Base-by-base conservation (phyloP, 2,888 invertebrate species). In the Eilema depressum region DNA sequence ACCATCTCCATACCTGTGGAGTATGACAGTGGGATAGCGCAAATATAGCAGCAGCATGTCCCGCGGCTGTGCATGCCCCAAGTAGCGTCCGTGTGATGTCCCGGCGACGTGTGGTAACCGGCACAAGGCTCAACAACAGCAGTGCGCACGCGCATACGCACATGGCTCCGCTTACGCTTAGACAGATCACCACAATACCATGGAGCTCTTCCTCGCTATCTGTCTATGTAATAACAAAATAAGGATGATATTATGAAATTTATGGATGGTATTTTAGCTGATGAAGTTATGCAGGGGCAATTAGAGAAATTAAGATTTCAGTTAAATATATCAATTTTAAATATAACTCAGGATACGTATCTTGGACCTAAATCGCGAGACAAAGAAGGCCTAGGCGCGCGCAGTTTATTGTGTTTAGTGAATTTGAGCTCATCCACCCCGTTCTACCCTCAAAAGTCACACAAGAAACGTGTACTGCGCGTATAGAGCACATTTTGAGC, bases 171-270 rank as follows among this genome's bases (percentile, higher is more conserved):
- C 94, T 91, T 1, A 94, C 75, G 1, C 93, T 91, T 0, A 92
- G 91, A 7, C 93, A 93, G 41, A 95, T 91, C 78, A 91, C 92
- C 5, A 94, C 93, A 12, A 94, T 87, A 0, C 91, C 92, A 1
- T 91, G 89, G 1, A 94, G 85, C 61, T 94, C 94, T 70, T 91
- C 92, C 72, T 94, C 94, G 69, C 89, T 90, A 65, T 94, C 93
- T 73, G 93, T 93, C 95, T 95, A 83, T 71, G 57, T 59, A 33
- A 65, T 53, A 57, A 56, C 28, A 30, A 28, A 20, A 10, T 20
- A 61, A 61, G 20, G 14, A 11, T 64, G n/a, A 57, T 64, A 53
- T 64, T 64, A 53, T 28, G 20, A 28, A 53, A 5, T n/a, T 64
- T 53, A 53, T 53, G 53, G 2, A 53, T 53, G 20, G n/a, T 53